Evolutionary conservation across 2,113 vertebrate species (phyloP).

Genomic region (Nesoenas mayeri): DNA sequence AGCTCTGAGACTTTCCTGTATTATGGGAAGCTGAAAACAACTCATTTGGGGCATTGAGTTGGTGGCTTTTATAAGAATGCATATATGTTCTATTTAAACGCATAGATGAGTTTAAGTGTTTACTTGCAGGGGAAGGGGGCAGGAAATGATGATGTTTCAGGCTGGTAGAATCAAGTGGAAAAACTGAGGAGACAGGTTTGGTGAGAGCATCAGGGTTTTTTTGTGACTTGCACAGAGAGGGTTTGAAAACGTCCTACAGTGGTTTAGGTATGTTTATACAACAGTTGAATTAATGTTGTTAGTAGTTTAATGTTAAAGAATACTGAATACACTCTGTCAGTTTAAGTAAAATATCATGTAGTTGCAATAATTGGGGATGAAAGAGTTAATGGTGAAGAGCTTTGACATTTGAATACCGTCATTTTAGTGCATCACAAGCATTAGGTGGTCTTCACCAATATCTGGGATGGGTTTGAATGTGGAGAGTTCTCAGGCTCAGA

Average conservation of each 20-base stretch:
- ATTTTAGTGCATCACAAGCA: not conserved
- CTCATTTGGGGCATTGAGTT: not conserved
- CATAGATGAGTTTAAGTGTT: not conserved
- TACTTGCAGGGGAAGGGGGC: not conserved
- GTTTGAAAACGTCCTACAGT: not conserved
- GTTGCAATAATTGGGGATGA: not conserved
- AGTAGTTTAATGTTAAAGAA: not conserved
- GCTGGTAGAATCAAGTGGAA: not conserved
- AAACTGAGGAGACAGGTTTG: not conserved
- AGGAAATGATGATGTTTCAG: not conserved
- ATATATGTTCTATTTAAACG: not conserved
- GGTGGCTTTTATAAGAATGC: not conserved
- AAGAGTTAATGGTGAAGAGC: not conserved
- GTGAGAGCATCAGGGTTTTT: not conserved
- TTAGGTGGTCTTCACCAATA: not conserved
- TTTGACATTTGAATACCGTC: not conserved
- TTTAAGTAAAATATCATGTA: not conserved
- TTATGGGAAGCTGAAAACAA: not conserved
- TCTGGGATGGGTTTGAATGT: not conserved
- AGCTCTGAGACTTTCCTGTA: not conserved
- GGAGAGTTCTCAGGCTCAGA: not conserved
- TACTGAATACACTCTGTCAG: not conserved
- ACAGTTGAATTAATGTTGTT: not conserved
- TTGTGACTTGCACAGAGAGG: not conserved
- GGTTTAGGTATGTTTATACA: not conserved